Evolutionary conservation across 2,113 vertebrate genomes (phyloP), one percentile per base, ranked within the genome.

Genomic region (Xenopus laevis): DNA sequence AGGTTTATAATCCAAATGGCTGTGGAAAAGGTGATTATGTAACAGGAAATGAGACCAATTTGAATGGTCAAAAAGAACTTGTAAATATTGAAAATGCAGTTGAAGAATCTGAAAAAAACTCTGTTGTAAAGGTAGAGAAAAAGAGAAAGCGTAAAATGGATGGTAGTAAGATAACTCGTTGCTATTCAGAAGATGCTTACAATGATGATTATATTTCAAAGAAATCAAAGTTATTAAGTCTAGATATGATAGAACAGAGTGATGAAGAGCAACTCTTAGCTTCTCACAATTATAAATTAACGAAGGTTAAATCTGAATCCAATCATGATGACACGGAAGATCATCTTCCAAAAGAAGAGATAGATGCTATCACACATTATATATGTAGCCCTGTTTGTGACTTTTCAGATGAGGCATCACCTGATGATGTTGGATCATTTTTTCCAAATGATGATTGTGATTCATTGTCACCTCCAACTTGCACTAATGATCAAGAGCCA

Each of bases 31-130:
- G 87, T 83, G 87, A 90, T 72, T 88, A 90, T 83, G 82, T 82
- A 83, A 82, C 89, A 58, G 90, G 83, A 81, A 90, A 82, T 85
- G 88, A 93, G 85, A 70, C 88, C 75, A 92, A 84, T 78, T 93
- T 92, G 93, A 91, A 93, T 86, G 92, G 91, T 0, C 87, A 92
- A 10, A 93, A 92, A 82, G 92, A 92, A 79, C 94, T 95, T 72
- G 92, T 91, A 85, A 89, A 87, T 65, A 92, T 93, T 82, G 90
- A 91, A 64, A 92, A 95, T 79, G 90, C 91, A 23, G 79, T 84
- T 60, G 92, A 93, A 79, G 92, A 89, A 81, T 79, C 87, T 78
- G 85, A 87, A 18, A 53, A 84, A 82, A 87, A 84, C 69, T 88
- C 87, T 83, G 92, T 93, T 86, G 87, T 88, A 78, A 87, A 86